Evolutionary conservation across 2,888 invertebrate genomes (phyloP).

Genomic region (Microlaimidae sp.): DNA sequence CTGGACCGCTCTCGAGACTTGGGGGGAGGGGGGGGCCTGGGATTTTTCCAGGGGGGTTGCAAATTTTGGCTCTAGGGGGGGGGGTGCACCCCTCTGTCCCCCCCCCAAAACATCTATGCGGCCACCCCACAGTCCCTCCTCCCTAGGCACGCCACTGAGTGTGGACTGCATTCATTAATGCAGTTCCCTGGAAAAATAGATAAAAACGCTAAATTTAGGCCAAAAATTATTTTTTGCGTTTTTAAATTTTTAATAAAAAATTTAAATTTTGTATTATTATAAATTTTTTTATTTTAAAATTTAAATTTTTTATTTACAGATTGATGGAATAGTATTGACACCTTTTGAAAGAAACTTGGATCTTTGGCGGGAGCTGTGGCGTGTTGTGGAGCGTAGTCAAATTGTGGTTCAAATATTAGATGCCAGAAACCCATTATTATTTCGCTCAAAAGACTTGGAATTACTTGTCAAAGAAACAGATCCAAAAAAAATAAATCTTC

Average conservation of each 20-base stretch:
- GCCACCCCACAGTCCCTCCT: too few species aligned
- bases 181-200: background rate
- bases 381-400: constrained; percentile 71
- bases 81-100: too few species aligned
- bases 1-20: too few species aligned
- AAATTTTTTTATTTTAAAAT: too few species aligned
- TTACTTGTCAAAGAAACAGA: constrained; percentile 61
- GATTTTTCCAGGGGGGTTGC: too few species aligned
- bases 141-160: too few species aligned
- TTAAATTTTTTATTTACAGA: constrained; percentile 17
- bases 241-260: background rate
- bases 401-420: constrained; percentile 59
- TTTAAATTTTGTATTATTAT: too few species aligned
- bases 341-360: constrained; percentile 95
- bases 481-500: constrained; percentile 53
- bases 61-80: too few species aligned
- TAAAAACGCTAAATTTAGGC: background rate
- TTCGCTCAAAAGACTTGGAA: constrained; percentile 78
- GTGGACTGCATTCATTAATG: too few species aligned
- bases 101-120: too few species aligned
- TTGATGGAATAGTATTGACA: constrained; percentile 63
- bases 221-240: constrained; percentile 7
- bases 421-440: constrained; percentile 81
- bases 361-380: constrained; percentile 95
- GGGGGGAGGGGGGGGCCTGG: too few species aligned